Evolutionary conservation across 2,888 invertebrate species (phyloP), one percentile per base, ranked within the genome.

Genomic region (Sepiola atlantica): DNA sequence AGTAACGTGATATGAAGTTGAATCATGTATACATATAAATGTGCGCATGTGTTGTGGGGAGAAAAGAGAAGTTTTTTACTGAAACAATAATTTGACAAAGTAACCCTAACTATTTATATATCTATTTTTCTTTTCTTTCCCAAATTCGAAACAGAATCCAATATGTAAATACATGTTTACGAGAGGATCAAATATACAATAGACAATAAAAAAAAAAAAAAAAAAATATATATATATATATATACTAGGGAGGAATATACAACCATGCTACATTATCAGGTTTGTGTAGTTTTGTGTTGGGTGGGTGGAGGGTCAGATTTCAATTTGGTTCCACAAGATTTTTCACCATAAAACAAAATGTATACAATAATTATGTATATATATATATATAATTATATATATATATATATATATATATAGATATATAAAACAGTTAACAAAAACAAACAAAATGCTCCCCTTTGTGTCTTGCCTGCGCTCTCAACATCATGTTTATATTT

Each of bases 281-380:
- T 92, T n/a, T 28, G 55, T 55, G 32, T 77, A 32, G 16, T 4
- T 77, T 3, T 77, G 18, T 77, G 18, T 77, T 45, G 90, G 54
- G 45, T 20, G n/a, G n/a, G 55, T 92, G 55, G 92, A 92, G 92
- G 77, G 77, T n/a, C 77, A 77, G n/a, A 77, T 77, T 77, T 92
- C 54, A 92, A 21, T n/a, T 92, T 92, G 92, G 28, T 92, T 92
- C n/a, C 54, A 92, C 92, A 92, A 92, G 92, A 92, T 18, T 92
- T 77, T 92, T 92, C 92, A 92, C 92, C 55, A 92, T 92, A 24
- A n/a, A 54, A 92, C 92, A 45, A 45, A 45, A 45, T 45, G 45
- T 45, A 45, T 45, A 45, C 45, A 32, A 77, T n/a, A 77, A 77
- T 28, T 8, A n/a, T n/a, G n/a, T n/a, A n/a, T n/a, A n/a, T n/a